Evolutionary conservation across 1,140 invertebrate species (phyloP).

Genomic region (Pentalonia nigronervosa): DNA sequence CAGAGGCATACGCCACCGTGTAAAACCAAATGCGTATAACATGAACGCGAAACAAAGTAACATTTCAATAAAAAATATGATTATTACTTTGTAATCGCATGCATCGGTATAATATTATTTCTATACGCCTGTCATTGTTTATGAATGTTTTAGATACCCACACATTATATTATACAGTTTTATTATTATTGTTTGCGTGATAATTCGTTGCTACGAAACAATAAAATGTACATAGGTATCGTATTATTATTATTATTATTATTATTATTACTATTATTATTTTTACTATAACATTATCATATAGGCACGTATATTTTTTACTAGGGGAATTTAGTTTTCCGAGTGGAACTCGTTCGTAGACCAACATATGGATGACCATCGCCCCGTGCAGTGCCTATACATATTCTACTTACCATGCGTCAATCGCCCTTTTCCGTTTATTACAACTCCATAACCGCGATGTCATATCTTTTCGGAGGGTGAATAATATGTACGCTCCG

Average conservation of each 20-base stretch:
- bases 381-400: too few relatives aligned
- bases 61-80: slow-evolving; percentile 1
- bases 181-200: neutral
- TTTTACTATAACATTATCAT: neutral
- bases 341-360: neutral
- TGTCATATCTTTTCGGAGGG: neutral
- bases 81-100: slow-evolving; percentile 13
- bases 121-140: slow-evolving; percentile 2
- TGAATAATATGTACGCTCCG: neutral
- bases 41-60: neutral
- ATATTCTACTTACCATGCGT: neutral
- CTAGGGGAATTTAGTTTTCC: neutral
- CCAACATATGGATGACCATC: neutral
- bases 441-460: neutral
- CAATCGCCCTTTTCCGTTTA: neutral
- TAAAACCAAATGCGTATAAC: neutral
- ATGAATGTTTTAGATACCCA: neutral
- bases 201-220: slow-evolving; percentile 9
- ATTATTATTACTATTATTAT: neutral
- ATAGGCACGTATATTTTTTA: neutral
- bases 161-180: neutral
- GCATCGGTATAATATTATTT: neutral
- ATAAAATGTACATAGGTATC: neutral
- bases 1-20: neutral
- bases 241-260: neutral